Percentiles rank a stretch among this genome's conserved stretches.
These are phyloP conservation scores for Epinephelus fuscoguttatus DNA, from an alignment of 2,113 vertebrate genomes.

Conservation along the genomic window DNA sequence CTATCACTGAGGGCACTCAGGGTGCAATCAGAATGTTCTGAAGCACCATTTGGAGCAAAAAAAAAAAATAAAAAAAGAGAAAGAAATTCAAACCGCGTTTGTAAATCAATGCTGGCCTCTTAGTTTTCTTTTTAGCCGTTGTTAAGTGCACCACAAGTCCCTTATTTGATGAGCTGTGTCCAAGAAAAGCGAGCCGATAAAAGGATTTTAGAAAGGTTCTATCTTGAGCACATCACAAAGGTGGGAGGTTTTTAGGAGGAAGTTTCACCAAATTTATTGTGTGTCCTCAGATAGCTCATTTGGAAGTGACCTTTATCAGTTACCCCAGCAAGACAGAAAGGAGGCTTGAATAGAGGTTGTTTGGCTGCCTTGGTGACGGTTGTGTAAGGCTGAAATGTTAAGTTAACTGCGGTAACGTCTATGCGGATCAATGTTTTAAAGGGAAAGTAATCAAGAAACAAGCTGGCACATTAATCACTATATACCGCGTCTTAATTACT, in stretches of 20 bases:
- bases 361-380: neutral
- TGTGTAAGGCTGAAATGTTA: neutral
- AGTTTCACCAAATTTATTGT: constrained; percentile 1
- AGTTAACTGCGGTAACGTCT: neutral
- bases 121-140: constrained; percentile 64
- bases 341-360: neutral
- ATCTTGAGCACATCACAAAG: constrained; percentile 26
- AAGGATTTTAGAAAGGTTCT: constrained; percentile 39
- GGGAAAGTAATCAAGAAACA: too few species aligned
- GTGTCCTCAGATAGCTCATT: constrained; percentile 1
- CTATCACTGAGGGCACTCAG: constrained; percentile 62
- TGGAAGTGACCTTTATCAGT: constrained; percentile 12
- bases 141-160: constrained; percentile 61
- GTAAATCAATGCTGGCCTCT: constrained; percentile 66
- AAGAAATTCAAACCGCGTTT: constrained; percentile 54
- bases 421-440: neutral
- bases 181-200: constrained; percentile 40
- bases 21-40: constrained; percentile 68
- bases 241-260: constrained; percentile 3
- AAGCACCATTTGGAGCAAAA: constrained; percentile 66
- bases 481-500: too few species aligned
- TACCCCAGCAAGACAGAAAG: neutral
- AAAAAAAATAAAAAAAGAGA: constrained; percentile 37
- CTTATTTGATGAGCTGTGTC: constrained; percentile 46
- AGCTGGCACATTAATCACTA: too few species aligned